phyloP scores from a whole-genome alignment of 2,797 vertebrate species.

The Eospalax fontanierii region DNA sequence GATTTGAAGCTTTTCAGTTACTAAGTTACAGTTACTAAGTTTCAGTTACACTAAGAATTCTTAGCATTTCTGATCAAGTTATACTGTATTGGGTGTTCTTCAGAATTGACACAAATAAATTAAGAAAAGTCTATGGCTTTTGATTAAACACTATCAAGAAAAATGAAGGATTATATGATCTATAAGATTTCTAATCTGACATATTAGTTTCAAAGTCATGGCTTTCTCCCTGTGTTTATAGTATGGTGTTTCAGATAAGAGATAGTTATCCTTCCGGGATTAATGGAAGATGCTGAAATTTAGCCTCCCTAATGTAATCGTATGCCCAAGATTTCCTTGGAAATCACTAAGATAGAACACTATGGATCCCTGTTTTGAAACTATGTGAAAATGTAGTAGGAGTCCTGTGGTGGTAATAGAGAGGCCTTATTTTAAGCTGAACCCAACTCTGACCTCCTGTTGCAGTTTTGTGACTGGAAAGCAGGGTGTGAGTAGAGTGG shows the following conservation, averaged over 20 bases:
- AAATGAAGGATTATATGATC: neutral
- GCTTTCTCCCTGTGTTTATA: neutral
- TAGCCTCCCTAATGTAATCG: neutral
- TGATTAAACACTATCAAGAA: constrained; percentile 22
- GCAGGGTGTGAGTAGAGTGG: too few species aligned
- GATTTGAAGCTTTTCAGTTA: neutral
- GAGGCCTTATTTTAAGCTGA: neutral
- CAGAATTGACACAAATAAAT: neutral
- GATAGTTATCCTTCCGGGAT: neutral
- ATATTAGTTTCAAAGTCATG: neutral
- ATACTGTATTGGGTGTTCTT: constrained; percentile 6
- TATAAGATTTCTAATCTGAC: constrained; percentile 47
- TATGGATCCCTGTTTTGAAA: neutral
- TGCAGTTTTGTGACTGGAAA: neutral
- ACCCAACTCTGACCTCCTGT: neutral
- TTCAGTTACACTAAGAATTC: constrained; percentile 49
- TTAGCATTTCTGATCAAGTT: neutral
- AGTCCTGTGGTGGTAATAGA: neutral
- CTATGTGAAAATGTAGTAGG: constrained; percentile 10
- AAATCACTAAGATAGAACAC: neutral
- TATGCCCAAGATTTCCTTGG: neutral
- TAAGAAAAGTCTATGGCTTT: neutral
- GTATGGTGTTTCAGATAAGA: neutral
- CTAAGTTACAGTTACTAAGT: too few species aligned
- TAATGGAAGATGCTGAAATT: neutral